Evolutionary conservation across 2,888 invertebrate genomes (phyloP), one percentile per base, ranked within the genome.

Genomic region (Aethes cnicana): DNA sequence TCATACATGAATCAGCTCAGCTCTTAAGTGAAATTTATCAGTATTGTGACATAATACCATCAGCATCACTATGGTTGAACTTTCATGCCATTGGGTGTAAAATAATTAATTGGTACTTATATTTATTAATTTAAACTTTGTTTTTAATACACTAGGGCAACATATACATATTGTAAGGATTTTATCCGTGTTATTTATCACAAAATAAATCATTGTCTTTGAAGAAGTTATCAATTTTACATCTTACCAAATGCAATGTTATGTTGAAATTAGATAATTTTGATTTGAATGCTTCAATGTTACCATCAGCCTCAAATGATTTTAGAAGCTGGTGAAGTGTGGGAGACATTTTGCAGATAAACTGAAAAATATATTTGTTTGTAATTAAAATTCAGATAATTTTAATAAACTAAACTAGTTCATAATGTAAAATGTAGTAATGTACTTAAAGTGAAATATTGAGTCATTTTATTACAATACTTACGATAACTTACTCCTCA

Each of bases 281-380:
- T 58, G 60, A 68, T 77, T 61, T 84, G 72, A 81, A 91, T 69
- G 60, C 73, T 71, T 72, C 79, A 55, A 72, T 68, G 69, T 67
- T 72, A 58, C 61, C 66, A 28, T 77, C 91, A 67, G 77, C 81
- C 58, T 77, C 91, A 68, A 90, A 84, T 54, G 84, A 89, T 60
- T 78, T 77, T 53, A 92, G 62, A 14, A 92, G 67, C 66, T 93
- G 91, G 8, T 90, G 87, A 47, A 93, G 84, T 4, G 89, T 87
- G 32, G 94, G 94, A 41, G 92, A 90, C 91, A 92, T 91, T 62
- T 90, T 91, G 59, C 92, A 92, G 54, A 94, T 88, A 4, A 94
- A 72, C 94, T 94, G 80, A 54, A 86, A 87, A 59, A 55, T 50
- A 64, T 60, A 53, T n/a, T n/a, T n/a, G 4, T n/a, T 36, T 1